A percentile compares a stretch with the other conserved stretches of the same genome.
These are phyloP conservation scores for Momotus momota DNA, from an alignment of 2,797 vertebrate genomes.

Conservation along the genomic window DNA sequence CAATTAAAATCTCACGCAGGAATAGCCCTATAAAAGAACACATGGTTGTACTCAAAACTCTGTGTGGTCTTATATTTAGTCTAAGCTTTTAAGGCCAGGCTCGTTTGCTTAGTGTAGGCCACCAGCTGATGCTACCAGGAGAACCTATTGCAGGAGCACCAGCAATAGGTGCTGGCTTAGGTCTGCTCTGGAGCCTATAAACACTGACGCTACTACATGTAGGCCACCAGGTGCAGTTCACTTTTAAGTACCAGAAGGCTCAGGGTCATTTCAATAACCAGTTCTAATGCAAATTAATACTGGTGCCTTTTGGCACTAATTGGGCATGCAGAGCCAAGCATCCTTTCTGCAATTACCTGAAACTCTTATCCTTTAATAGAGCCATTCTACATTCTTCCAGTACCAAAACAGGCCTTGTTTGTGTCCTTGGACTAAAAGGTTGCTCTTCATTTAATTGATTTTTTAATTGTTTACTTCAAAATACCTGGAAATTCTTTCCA, in stretches of 20 bases:
- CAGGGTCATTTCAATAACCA: neutral
- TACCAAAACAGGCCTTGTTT: neutral
- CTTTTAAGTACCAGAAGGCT: neutral
- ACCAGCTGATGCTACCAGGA: neutral
- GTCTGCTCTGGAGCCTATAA: neutral
- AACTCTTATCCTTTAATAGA: neutral
- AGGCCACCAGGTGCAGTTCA: neutral
- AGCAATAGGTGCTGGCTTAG: neutral
- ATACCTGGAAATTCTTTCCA: slow-evolving; percentile 34
- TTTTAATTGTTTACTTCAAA: slow-evolving; percentile 56
- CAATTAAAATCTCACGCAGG: neutral
- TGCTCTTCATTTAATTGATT: neutral
- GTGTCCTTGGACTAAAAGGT: slow-evolving; percentile 19
- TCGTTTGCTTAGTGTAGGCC: neutral
- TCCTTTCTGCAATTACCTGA: neutral
- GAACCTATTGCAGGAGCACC: neutral
- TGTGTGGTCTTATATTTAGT: neutral
- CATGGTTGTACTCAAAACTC: neutral
- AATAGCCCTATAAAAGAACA: neutral
- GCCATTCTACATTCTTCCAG: neutral
- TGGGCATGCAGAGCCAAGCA: neutral
- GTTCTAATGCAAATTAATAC: neutral
- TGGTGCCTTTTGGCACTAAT: neutral
- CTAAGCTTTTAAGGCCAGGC: neutral
- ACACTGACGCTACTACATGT: neutral